These are phyloP conservation scores for Plagodis dolabraria DNA, from an alignment of 2,888 invertebrate genomes.

Conservation along the genomic window DNA sequence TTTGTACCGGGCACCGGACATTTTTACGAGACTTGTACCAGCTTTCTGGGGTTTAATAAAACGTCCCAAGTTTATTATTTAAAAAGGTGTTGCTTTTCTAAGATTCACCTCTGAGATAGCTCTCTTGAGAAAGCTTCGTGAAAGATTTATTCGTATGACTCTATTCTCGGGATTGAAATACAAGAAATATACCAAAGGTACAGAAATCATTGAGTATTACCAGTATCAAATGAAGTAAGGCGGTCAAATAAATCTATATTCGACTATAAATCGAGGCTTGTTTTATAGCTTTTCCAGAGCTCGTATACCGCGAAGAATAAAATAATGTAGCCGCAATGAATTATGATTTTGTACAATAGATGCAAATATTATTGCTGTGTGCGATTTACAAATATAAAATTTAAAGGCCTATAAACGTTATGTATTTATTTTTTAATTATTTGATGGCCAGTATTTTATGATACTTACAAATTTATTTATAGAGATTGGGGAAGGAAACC, in stretches of 20 bases:
- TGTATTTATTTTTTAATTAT: no score
- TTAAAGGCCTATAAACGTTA: no score
- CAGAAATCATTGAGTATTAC: conserved; percentile 9
- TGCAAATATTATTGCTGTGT: conserved; percentile 5
- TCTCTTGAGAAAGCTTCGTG: no score
- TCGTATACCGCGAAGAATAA: conserved; percentile 39
- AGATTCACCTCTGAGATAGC: no score
- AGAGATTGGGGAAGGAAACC: no score
- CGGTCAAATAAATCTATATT: conserved; percentile 24
- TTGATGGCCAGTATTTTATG: no score
- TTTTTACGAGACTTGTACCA: conserved; percentile 32
- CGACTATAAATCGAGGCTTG: conserved; percentile 27
- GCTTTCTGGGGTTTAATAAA: conserved; percentile 28
- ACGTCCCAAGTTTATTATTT: conserved; percentile 32
- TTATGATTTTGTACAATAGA: conserved; percentile 30
- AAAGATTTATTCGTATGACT: no score
- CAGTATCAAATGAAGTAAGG: conserved; percentile 20
- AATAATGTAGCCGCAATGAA: conserved; percentile 35
- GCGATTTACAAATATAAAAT: no score
- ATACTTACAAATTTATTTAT: no score
- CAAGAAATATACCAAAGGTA: conserved; percentile 2
- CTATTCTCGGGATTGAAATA: not conserved
- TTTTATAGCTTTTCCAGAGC: conserved; percentile 41
- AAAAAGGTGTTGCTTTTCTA: conserved; percentile 18
- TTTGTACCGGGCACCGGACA: conserved; percentile 24